Evolutionary conservation across 2,888 invertebrate genomes (phyloP).

Genomic region (Oscheius sp.): DNA sequence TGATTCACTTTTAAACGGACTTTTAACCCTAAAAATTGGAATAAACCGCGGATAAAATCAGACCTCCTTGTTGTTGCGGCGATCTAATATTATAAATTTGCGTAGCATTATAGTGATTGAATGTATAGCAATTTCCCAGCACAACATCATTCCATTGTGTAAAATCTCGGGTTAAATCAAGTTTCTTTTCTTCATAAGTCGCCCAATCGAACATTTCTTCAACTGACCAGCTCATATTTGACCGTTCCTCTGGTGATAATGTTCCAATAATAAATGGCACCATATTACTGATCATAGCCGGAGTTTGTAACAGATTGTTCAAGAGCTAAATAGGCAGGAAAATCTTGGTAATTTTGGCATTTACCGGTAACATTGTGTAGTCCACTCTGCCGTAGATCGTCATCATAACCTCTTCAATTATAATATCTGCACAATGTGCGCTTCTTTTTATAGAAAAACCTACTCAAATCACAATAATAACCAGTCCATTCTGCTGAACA

Average conservation of each 20-base stretch:
- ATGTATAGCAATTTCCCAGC: slow-evolving; percentile 63
- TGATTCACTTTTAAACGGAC: slow-evolving; percentile 51
- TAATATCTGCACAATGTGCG: slow-evolving; percentile 26
- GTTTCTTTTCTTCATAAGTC: slow-evolving; percentile 53
- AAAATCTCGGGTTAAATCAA: slow-evolving; percentile 47
- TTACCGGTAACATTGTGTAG: slow-evolving; percentile 43
- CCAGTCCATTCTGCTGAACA: slow-evolving; percentile 52
- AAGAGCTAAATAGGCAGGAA: slow-evolving; percentile 45
- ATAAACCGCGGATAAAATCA: background rate
- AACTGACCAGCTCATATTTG: slow-evolving; percentile 52
- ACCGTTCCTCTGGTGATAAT: slow-evolving; percentile 30
- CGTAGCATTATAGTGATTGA: slow-evolving; percentile 48
- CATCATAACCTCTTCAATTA: slow-evolving; percentile 45
- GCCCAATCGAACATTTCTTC: slow-evolving; percentile 59
- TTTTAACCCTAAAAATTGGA: slow-evolving; percentile 45
- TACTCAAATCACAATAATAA: slow-evolving; percentile 45
- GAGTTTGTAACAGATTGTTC: slow-evolving; percentile 53
- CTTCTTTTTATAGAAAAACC: background rate
- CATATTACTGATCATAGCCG: slow-evolving; percentile 56
- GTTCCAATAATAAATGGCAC: slow-evolving; percentile 57
- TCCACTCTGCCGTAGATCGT: slow-evolving; percentile 50
- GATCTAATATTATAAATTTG: slow-evolving; percentile 41
- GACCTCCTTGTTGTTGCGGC: slow-evolving; percentile 49
- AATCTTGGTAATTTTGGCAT: no score
- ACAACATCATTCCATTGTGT: slow-evolving; percentile 57